These are phyloP conservation scores for Nyctibius grandis DNA, from an alignment of 2,797 vertebrate species.

Conservation along the genomic window DNA sequence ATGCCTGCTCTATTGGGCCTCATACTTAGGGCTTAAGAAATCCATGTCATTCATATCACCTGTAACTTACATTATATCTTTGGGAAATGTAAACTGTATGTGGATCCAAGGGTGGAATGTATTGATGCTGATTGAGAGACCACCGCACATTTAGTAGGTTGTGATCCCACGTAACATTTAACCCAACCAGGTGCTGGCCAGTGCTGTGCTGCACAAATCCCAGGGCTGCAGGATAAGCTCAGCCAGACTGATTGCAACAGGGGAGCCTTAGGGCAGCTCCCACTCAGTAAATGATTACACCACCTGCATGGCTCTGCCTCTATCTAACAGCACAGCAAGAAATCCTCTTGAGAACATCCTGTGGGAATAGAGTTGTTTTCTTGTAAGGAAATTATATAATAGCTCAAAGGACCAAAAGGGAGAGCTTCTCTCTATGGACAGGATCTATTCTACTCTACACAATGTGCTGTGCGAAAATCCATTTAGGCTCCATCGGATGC, in stretches of 20 bases:
- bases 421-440: neutral
- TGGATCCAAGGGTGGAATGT: neutral
- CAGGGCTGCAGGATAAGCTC: accelerated
- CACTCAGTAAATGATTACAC: neutral
- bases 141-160: accelerated
- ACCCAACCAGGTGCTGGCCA: accelerated
- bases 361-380: neutral
- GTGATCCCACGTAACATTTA: neutral
- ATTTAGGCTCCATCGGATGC: accelerated
- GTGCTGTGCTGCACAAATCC: too few relatives aligned
- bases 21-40: neutral
- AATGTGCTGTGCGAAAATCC: neutral
- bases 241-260: neutral
- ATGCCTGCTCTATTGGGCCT: neutral
- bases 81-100: neutral
- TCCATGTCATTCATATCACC: neutral
- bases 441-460: neutral
- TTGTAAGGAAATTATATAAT: neutral
- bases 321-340: neutral
- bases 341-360: neutral
- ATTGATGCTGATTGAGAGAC: neutral
- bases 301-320: neutral
- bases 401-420: neutral
- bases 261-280: neutral
- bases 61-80: neutral